Percentiles rank a stretch among this genome's conserved stretches.
Evolutionary conservation across 2,888 invertebrate species (phyloP).

Genomic region (Mythimna ferrago): DNA sequence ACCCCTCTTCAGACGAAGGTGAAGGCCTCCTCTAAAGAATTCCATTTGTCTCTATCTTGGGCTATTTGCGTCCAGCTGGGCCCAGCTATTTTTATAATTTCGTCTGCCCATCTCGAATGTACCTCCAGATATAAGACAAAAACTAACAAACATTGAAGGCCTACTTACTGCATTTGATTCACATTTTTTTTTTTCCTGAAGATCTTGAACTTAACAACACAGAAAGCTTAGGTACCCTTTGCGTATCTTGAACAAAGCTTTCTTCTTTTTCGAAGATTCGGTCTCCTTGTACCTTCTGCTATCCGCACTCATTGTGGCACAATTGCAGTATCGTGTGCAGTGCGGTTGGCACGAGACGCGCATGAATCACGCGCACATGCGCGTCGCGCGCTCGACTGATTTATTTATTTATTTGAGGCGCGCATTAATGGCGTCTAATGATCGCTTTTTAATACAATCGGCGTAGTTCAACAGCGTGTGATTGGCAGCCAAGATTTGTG

Average conservation of each 20-base stretch:
- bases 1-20: no score
- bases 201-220: no score
- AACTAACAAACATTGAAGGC: no score
- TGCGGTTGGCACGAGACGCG: slow-evolving; percentile 56
- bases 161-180: no score
- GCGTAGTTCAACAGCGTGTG: slow-evolving; percentile 21
- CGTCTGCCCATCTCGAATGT: no score
- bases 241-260: neutral
- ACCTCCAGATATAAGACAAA: no score
- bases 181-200: no score
- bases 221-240: neutral
- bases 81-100: no score
- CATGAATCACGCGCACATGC: slow-evolving; percentile 59
- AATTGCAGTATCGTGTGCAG: slow-evolving; percentile 59
- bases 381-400: slow-evolving; percentile 33
- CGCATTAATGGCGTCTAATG: slow-evolving; percentile 54
- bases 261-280: neutral
- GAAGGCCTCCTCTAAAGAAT: no score
- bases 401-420: slow-evolving; percentile 57
- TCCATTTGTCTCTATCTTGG: no score
- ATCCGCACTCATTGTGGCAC: neutral
- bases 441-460: slow-evolving; percentile 54
- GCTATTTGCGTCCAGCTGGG: no score
- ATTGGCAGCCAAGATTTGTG: slow-evolving; percentile 41
- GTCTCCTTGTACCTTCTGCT: slow-evolving; percentile 18